A percentile compares a stretch with the other conserved stretches of the same genome.
phyloP scores from a whole-genome alignment of 2,797 vertebrate genomes.

The Gymnocypris eckloni region DNA sequence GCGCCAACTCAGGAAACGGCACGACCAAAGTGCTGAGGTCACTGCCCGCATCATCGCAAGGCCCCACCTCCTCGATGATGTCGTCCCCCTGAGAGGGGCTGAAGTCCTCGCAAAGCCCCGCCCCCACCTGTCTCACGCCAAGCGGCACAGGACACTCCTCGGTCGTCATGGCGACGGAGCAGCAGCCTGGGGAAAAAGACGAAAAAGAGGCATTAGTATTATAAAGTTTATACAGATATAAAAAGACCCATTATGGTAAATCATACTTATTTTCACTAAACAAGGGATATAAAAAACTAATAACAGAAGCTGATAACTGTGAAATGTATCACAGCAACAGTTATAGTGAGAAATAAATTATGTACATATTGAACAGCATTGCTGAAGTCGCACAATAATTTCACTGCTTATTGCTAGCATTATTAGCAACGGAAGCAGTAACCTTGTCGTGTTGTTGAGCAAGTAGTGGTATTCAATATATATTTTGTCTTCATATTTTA shows the following conservation, averaged over 20 bases:
- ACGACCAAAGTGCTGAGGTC: conserved; percentile 83
- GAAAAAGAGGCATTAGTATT: neutral
- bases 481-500: neutral
- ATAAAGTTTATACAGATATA: neutral
- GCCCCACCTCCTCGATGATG: conserved; percentile 78
- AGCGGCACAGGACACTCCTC: conserved; percentile 81
- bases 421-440: neutral
- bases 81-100: conserved; percentile 73
- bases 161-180: conserved; percentile 78
- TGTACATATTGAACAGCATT: neutral
- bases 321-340: conserved; percentile 17
- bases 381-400: neutral
- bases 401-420: neutral
- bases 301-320: neutral
- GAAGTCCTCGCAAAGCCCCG: conserved; percentile 78
- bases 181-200: conserved; percentile 62
- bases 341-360: neutral
- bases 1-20: conserved; percentile 93
- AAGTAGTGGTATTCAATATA: neutral
- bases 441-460: neutral
- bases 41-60: conserved; percentile 74
- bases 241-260: neutral
- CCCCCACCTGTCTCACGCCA: conserved; percentile 71
- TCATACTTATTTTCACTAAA: neutral
- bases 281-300: neutral